Evolutionary conservation across 2,888 invertebrate genomes (phyloP).

Genomic region (Malachius bipustulatus): DNA sequence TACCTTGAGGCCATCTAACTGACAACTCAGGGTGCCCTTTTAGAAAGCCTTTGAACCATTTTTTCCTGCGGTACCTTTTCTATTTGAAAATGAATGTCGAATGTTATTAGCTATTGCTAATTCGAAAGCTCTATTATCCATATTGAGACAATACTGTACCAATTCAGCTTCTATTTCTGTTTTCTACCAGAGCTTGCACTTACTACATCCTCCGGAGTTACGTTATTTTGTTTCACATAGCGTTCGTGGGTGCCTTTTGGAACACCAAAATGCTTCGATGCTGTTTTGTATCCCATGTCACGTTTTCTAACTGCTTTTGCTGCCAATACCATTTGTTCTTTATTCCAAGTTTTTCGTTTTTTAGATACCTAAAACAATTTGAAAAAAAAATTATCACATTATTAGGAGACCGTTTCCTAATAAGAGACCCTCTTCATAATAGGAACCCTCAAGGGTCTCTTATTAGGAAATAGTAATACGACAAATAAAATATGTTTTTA

Average conservation of each 20-base stretch:
- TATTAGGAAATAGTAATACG: no score
- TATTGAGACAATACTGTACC: slow-evolving; percentile 1
- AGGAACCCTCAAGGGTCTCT: no score
- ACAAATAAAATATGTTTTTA: no score
- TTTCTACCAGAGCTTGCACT: slow-evolving; percentile 1
- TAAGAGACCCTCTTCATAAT: no score
- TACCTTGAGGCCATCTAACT: slow-evolving; percentile 5
- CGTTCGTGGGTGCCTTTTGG: slow-evolving; percentile 1
- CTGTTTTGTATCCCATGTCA: slow-evolving; percentile 3
- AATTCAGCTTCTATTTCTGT: slow-evolving; percentile 3
- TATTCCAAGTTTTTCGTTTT: no score
- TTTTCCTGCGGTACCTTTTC: slow-evolving; percentile 7
- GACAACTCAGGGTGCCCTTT: slow-evolving; percentile 2
- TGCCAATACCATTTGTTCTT: no score
- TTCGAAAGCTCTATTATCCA: slow-evolving; percentile 8
- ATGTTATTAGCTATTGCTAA: slow-evolving; percentile 7
- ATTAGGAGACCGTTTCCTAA: no score
- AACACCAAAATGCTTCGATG: slow-evolving; percentile 1
- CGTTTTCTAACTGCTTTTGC: no score
- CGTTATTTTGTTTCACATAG: slow-evolving; percentile 1
- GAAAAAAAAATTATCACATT: no score
- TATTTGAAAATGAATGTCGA: slow-evolving; percentile 8
- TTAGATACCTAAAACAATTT: no score
- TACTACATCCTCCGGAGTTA: no score
- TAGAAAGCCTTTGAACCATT: slow-evolving; percentile 7